Evolutionary conservation across 2,888 invertebrate species (phyloP).

Genomic region (Ceramica pisi): DNA sequence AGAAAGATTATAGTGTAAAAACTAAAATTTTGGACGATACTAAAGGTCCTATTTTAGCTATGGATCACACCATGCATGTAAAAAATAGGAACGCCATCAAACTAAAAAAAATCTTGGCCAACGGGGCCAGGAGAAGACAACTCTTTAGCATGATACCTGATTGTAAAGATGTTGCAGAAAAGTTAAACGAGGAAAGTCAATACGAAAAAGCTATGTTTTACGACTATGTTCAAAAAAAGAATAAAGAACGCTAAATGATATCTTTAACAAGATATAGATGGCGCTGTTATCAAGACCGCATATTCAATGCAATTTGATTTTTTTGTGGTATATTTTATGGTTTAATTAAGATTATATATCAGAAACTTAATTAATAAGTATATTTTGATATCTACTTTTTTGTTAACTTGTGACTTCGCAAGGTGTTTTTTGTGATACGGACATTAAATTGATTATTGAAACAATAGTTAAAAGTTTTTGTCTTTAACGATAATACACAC

Average conservation of each 20-base stretch:
- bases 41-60: conserved; percentile 2
- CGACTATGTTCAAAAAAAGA: conserved; percentile 3
- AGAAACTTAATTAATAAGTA: conserved; percentile 4
- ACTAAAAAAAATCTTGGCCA: conserved; percentile 50
- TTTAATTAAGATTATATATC: conserved; percentile 1
- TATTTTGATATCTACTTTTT: conserved; percentile 32
- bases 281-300: conserved; percentile 18
- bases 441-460: conserved; percentile 30
- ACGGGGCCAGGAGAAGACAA: conserved; percentile 53
- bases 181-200: not conserved
- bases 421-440: conserved; percentile 34
- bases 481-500: too few species aligned
- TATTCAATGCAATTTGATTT: not conserved
- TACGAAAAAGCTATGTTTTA: not conserved
- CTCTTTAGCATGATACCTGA: conserved; percentile 32
- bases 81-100: conserved; percentile 42
- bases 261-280: conserved; percentile 10
- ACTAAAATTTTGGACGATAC: not conserved
- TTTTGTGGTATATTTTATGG: conserved; percentile 5
- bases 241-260: too few species aligned
- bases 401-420: conserved; percentile 29
- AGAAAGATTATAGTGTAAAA: not conserved
- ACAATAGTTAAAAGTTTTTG: not conserved
- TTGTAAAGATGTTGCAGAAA: not conserved
- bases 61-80: conserved; percentile 22